Evolutionary conservation across 2,797 vertebrate genomes (phyloP), one percentile per base, ranked within the genome.

Genomic region (Limosa lapponica): DNA sequence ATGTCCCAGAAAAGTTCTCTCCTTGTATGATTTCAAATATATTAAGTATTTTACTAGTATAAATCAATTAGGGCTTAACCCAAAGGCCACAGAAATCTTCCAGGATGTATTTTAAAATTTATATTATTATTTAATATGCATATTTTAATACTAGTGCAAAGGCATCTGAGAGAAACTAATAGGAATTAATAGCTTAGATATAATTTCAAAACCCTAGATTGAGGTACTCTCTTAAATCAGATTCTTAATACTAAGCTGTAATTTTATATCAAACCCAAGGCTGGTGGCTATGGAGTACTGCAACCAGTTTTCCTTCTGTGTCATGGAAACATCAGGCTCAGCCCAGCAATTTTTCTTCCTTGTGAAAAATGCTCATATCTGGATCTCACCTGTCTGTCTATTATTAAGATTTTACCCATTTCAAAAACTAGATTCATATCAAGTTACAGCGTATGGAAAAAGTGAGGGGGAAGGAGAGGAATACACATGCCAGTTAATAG

Each of bases 11-110:
- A 89, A 94, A 94, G 67, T 67, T 49, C 16, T 87, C n/a, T 85
- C 39, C 74, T 67, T 77, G 22, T 91, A 74, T 5, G 13, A 67
- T 77, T 94, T 78, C 64, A 91, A 87, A 92, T 59, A 70, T 80
- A 82, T 64, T 30, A 66, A 77, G 71, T 64, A 89, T 89, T 87
- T 93, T 57, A 78, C 52, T 39, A 24, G 34, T 78, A 67, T 82
- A 89, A 92, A 89, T 91, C 80, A 95, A 88, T 93, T 83, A 88
- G 58, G 36, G 51, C 58, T 95, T 95, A 93, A 95, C 59, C 73
- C 43, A 91, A 90, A 91, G 70, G 89, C 70, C 80, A 95, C 14
- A 4, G 39, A 95, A 82, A 84, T 87, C 73, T 84, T 89, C 77
- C 61, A 86, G 73, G 57, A 79, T 70, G 37, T 70, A 89, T 87